Conservation (phyloP, 1,140 invertebrate genomes). For the Antheraea pernyi region DNA sequence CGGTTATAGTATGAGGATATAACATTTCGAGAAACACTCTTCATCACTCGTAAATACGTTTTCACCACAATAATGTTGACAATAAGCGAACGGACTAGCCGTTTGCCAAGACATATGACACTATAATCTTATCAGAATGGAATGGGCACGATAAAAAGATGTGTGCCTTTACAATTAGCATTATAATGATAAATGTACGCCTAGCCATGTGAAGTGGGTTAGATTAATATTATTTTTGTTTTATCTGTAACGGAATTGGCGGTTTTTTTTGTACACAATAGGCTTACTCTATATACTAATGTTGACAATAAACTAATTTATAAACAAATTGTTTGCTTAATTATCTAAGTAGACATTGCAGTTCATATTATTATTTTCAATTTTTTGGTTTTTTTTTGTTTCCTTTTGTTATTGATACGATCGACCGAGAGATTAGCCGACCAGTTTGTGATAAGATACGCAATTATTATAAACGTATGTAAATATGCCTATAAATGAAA, state of each 20-base stretch:
- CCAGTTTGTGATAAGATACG: no score
- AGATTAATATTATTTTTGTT: slow-evolving; percentile 24
- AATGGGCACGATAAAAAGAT: slow-evolving; percentile 63
- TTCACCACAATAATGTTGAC: slow-evolving; percentile 12
- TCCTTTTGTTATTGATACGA: no score
- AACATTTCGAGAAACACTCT: slow-evolving; percentile 45
- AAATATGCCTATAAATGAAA: no score
- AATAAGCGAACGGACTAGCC: no score
- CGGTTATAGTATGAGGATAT: slow-evolving; percentile 44
- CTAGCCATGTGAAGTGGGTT: slow-evolving; percentile 43
- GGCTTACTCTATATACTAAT: not conserved
- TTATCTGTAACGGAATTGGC: slow-evolving; percentile 6
- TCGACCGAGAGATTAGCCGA: not conserved
- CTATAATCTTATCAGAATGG: slow-evolving; percentile 68
- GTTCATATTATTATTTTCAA: not conserved
- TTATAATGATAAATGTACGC: slow-evolving; percentile 51
- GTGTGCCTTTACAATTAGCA: slow-evolving; percentile 64
- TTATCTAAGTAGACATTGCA: not conserved
- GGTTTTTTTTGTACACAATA: not conserved
- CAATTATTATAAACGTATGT: no score
- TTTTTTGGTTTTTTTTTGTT: no score
- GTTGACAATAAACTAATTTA: not conserved
- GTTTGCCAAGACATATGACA: slow-evolving; percentile 57
- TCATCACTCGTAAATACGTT: slow-evolving; percentile 28
- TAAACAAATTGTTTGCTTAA: not conserved